A percentile compares a stretch with the other conserved stretches of the same genome.
These are phyloP conservation scores for Tetanocera ferruginea DNA, from an alignment of 2,888 invertebrate species.

Conservation along the genomic window DNA sequence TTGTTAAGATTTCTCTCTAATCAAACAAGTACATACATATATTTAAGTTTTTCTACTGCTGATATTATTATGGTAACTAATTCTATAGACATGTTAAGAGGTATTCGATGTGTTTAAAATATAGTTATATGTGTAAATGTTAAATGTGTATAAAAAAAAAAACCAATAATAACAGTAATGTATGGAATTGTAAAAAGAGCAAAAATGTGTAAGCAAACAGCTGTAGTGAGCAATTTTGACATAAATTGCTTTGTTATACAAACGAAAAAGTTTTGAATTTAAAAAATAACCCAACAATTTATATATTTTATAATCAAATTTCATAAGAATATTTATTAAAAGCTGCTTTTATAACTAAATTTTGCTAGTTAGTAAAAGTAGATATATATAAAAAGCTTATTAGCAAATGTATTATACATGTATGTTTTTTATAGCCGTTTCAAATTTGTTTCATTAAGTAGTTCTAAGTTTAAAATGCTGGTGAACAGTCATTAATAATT, in stretches of 20 bases:
- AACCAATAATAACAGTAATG: slow-evolving; percentile 1
- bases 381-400: not conserved
- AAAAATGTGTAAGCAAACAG: not conserved
- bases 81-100: not conserved
- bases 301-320: not conserved
- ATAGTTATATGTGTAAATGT: not conserved
- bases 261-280: too few relatives aligned
- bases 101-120: not conserved
- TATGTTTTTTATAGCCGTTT: too few relatives aligned
- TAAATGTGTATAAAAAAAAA: slow-evolving; percentile 14
- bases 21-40: not conserved
- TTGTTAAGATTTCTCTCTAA: slow-evolving; percentile 42
- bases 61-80: slow-evolving; percentile 29
- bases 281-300: too few relatives aligned
- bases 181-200: not conserved
- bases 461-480: too few relatives aligned
- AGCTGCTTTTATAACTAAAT: too few relatives aligned
- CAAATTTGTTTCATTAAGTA: too few relatives aligned
- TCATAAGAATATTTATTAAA: not conserved
- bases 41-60: slow-evolving; percentile 41
- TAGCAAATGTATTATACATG: too few relatives aligned
- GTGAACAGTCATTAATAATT: too few relatives aligned
- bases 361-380: too few relatives aligned
- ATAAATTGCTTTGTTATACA: too few relatives aligned
- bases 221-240: not conserved